phyloP scores from a whole-genome alignment of 2,113 vertebrate species.

The Pycnonotus jocosus region DNA sequence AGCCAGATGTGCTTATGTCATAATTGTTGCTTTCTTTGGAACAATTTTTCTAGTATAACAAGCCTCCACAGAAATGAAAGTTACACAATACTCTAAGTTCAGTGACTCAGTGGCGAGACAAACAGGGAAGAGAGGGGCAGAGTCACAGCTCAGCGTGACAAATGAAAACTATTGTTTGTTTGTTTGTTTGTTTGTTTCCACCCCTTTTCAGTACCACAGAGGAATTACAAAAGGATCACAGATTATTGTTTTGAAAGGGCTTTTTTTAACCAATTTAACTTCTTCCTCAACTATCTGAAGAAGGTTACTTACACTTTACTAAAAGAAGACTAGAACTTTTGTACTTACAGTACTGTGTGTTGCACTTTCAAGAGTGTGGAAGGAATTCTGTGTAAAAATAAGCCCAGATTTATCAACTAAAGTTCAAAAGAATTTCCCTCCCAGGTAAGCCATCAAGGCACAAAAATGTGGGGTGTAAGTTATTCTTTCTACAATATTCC shows the following conservation, averaged over 20 bases:
- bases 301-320: neutral
- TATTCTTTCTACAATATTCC: neutral
- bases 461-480: neutral
- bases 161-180: neutral
- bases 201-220: neutral
- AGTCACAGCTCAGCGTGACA: slow-evolving; percentile 28
- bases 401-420: neutral
- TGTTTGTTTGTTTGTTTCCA: neutral
- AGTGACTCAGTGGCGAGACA: slow-evolving; percentile 72
- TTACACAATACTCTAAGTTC: slow-evolving; percentile 75
- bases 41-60: slow-evolving; percentile 76
- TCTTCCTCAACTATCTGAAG: neutral
- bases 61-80: slow-evolving; percentile 80
- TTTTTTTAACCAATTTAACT: neutral
- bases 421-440: neutral
- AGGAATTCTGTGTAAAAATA: neutral
- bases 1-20: slow-evolving; percentile 85
- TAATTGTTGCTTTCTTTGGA: slow-evolving; percentile 87
- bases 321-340: neutral
- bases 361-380: neutral
- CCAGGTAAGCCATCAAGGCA: neutral
- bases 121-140: neutral
- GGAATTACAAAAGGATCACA: neutral
- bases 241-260: neutral
- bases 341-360: neutral